A percentile compares a stretch with the other conserved stretches of the same genome.
Evolutionary conservation across 2,113 vertebrate species (phyloP).

Genomic region (Sphyrna mokarran): DNA sequence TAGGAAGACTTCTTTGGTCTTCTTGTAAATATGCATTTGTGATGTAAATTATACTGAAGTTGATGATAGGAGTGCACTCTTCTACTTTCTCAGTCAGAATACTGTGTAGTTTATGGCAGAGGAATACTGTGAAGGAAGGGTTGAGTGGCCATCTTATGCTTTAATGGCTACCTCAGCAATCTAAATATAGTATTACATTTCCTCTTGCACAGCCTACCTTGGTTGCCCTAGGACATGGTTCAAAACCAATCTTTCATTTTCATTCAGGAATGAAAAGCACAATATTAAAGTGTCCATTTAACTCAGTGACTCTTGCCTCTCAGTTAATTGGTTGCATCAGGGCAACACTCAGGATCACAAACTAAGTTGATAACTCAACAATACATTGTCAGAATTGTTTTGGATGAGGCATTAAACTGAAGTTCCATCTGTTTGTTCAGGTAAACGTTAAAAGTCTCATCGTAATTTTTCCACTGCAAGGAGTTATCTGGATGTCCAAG

Average conservation of each 20-base stretch:
- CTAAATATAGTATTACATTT: not conserved
- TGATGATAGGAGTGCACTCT: not conserved
- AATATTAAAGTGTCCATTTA: not conserved
- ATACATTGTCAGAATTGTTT: not conserved
- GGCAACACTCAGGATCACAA: not conserved
- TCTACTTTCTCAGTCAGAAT: not conserved
- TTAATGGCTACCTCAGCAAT: not conserved
- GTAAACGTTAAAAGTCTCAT: not conserved
- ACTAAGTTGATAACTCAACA: not conserved
- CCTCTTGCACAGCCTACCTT: not conserved
- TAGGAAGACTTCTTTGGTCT: not conserved
- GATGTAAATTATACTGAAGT: not conserved
- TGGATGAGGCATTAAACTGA: not conserved
- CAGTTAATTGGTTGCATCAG: not conserved
- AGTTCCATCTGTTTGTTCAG: not conserved
- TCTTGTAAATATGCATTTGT: not conserved
- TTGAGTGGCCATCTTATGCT: not conserved
- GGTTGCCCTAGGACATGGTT: not conserved
- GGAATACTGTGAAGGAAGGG: not conserved
- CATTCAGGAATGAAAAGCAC: not conserved
- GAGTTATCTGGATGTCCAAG: not conserved
- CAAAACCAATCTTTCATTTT: not conserved
- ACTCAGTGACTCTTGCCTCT: not conserved
- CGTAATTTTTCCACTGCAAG: not conserved
- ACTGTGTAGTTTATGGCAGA: not conserved